Conservation (phyloP, 1,140 invertebrate genomes). For the Pogonus chalceus region DNA sequence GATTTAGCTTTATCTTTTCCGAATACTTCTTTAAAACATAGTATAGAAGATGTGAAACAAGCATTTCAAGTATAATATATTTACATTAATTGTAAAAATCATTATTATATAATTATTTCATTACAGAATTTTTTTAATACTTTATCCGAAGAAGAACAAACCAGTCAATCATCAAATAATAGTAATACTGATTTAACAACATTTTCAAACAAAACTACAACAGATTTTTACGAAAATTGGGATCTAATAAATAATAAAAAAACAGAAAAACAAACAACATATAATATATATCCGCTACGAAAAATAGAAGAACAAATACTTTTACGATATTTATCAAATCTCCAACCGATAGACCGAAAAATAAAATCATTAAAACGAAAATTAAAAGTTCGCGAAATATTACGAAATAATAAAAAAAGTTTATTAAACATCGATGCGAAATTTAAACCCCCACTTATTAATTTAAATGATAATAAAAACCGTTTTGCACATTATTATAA, state of each 20-base stretch:
- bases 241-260: conserved; percentile 21
- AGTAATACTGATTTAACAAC: background rate
- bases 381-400: conserved; percentile 20
- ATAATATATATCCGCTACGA: conserved; percentile 20
- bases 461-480: background rate
- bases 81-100: too few species aligned
- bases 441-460: background rate
- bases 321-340: conserved; percentile 11
- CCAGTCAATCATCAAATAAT: background rate
- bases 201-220: background rate
- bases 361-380: conserved; percentile 24
- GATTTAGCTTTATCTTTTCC: too few species aligned
- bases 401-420: conserved; percentile 31
- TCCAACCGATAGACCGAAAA: conserved; percentile 26
- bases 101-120: background rate
- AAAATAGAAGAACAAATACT: conserved; percentile 17
- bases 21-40: too few species aligned
- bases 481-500: background rate
- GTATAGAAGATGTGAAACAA: too few species aligned
- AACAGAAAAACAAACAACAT: conserved; percentile 33
- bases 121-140: background rate
- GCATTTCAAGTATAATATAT: too few species aligned
- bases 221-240: conserved; percentile 15
- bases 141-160: background rate
- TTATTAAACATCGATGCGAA: conserved; percentile 18